These are phyloP conservation scores for Spizaetus ornatus DNA, from an alignment of 2,113 vertebrate genomes.

Conservation along the genomic window DNA sequence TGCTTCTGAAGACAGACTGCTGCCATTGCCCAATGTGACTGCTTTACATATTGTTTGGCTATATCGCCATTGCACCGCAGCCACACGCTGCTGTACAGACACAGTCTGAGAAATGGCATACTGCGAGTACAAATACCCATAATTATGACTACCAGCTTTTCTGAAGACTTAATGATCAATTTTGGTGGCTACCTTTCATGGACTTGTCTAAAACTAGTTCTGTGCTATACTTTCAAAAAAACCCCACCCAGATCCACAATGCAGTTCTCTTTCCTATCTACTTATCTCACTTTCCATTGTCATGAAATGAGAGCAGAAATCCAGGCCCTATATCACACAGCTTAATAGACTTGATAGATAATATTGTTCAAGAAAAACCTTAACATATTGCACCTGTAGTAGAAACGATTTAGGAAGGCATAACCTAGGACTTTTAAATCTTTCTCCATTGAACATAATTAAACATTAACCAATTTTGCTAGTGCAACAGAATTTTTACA, in stretches of 20 bases:
- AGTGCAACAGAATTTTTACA: not conserved
- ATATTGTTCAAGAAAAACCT: not conserved
- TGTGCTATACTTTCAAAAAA: not conserved
- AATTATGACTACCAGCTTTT: not conserved
- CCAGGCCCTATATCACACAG: not conserved
- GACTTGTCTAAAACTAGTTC: not conserved
- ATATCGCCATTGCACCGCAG: accelerated
- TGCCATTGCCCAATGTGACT: not conserved
- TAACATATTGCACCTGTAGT: not conserved
- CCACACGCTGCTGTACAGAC: not conserved
- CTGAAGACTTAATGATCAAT: not conserved
- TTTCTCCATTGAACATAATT: not conserved
- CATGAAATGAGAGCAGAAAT: not conserved
- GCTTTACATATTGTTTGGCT: not conserved
- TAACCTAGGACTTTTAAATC: not conserved
- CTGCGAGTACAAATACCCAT: not conserved
- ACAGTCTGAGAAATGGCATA: not conserved
- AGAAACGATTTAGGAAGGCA: not conserved
- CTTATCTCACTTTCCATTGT: not conserved
- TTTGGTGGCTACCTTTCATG: not conserved
- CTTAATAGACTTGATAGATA: not conserved
- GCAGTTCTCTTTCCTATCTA: not conserved
- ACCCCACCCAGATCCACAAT: accelerated
- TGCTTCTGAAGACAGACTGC: not conserved
- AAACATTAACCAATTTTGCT: not conserved